Percentiles rank a stretch among this genome's conserved stretches.
These are phyloP conservation scores for Apodemus agrarius DNA, from an alignment of 2,797 vertebrate species.

Conservation along the genomic window DNA sequence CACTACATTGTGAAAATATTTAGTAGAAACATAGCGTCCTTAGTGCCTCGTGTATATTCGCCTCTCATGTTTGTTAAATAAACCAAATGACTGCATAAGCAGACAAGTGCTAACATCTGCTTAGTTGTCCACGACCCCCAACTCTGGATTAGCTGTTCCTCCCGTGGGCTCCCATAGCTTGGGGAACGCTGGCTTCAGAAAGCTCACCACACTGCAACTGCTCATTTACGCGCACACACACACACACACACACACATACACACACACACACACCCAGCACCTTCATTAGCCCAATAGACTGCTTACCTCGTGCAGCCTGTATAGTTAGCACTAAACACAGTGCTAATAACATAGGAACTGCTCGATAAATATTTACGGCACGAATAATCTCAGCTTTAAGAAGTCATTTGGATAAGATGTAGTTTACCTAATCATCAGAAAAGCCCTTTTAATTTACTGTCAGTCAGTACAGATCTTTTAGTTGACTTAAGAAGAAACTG, in stretches of 20 bases:
- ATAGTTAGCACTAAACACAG: background rate
- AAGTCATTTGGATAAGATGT: conserved; percentile 34
- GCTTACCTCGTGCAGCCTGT: background rate
- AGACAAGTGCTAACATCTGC: background rate
- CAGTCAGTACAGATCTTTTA: background rate
- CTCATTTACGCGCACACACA: conserved; percentile 20
- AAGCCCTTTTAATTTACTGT: background rate
- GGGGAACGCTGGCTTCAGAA: background rate
- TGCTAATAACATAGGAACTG: background rate
- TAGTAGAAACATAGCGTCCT: background rate
- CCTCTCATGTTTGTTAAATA: conserved; percentile 29
- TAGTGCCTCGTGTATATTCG: background rate
- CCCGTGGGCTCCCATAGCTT: background rate
- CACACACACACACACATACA: no score
- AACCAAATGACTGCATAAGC: background rate
- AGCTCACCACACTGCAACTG: background rate
- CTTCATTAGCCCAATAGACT: background rate
- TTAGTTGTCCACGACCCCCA: background rate
- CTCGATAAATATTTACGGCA: conserved; percentile 20
- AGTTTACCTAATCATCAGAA: background rate
- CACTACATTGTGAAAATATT: background rate
- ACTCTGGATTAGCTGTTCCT: background rate
- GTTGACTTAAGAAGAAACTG: conserved; percentile 21
- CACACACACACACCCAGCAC: no score
- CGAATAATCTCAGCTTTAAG: conserved; percentile 35